Percentiles rank a stretch among this genome's conserved stretches.
These are phyloP conservation scores for Muscina levida DNA, from an alignment of 2,888 invertebrate genomes.

Conservation along the genomic window DNA sequence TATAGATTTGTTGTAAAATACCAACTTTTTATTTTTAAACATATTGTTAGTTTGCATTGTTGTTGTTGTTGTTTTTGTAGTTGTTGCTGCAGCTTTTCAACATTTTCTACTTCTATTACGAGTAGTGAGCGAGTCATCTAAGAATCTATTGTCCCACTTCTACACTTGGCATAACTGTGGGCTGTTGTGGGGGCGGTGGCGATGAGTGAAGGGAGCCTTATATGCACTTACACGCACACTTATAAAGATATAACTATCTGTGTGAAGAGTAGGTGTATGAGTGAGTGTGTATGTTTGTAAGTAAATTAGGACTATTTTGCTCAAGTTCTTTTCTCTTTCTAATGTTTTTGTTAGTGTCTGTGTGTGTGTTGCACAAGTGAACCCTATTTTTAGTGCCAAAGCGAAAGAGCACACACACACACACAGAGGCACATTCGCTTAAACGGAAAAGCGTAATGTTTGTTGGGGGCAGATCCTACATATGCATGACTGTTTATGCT, in stretches of 20 bases:
- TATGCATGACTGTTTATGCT: not conserved
- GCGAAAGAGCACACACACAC: conserved; percentile 39
- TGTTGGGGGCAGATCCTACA: not conserved
- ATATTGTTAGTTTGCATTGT: not conserved
- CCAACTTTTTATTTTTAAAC: conserved; percentile 39
- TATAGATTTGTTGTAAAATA: conserved; percentile 19
- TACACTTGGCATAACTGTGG: conserved; percentile 33
- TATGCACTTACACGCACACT: not conserved
- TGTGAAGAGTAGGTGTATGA: not conserved
- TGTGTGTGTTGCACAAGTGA: conserved; percentile 41
- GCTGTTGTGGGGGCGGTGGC: too few species aligned
- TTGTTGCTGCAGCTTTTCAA: too few species aligned
- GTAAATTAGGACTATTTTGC: conserved; percentile 29
- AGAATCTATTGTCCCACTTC: conserved; percentile 42
- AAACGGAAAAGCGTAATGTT: conserved; percentile 4
- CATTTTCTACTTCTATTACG: not conserved
- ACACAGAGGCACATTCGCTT: too few species aligned
- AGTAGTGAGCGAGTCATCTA: conserved; percentile 17
- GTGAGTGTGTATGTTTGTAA: conserved; percentile 6
- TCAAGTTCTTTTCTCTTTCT: conserved; percentile 19
- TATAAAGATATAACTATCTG: not conserved
- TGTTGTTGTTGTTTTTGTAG: too few species aligned
- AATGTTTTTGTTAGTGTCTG: conserved; percentile 11
- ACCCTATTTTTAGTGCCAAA: conserved; percentile 60
- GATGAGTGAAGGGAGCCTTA: too few species aligned